Base-by-base conservation (phyloP, 2,113 vertebrate genomes). In the Hemiscyllium ocellatum region DNA sequence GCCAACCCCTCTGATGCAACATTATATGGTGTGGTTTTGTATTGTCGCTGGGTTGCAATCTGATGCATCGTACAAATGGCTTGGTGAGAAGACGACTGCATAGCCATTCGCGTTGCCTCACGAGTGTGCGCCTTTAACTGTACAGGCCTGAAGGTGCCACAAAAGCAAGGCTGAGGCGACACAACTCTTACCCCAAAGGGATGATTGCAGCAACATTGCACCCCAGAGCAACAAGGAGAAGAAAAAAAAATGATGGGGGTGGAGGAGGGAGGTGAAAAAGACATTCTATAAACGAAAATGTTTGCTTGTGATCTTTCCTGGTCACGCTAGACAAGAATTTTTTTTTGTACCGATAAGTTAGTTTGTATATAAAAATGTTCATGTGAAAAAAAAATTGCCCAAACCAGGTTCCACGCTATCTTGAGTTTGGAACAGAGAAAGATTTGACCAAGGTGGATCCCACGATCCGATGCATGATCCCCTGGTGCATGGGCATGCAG, bases 261-360 rank as follows among this genome's bases (percentile, higher is more conserved):
- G 19, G 87, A 56, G 17, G 26, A 19, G 61, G 66, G 24, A 12
- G 50, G 50, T 24, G 33, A 76, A 70, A 68, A 17, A 95, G 26
- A 52, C 26, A 76, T 26, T 42, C 33, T 29, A 17, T 93, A 70
- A 94, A 94, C 65, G 47, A 95, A 95, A 95, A 95, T 95, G 33
- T 95, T 95, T 72, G 93, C 93, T 95, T 76, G 37, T 72, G 42
- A 72, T 95, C 47, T 94, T 76, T 76, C 94, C 94, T 95, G 94
- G 68, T 95, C 69, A 95, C 94, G 26, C 68, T 72, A 72, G 69
- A 95, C 94, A 95, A 72, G 24, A 72, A 90, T 90, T 72, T 95
- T 94, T 61, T 69, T 95, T 95, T 95, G 94, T 95, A 95, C 94
- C 94, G 70, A 95, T 95, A 95, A 95, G 94, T 95, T 95, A 95